Evolutionary conservation across 2,797 vertebrate genomes (phyloP).

Genomic region (Lemur catta): DNA sequence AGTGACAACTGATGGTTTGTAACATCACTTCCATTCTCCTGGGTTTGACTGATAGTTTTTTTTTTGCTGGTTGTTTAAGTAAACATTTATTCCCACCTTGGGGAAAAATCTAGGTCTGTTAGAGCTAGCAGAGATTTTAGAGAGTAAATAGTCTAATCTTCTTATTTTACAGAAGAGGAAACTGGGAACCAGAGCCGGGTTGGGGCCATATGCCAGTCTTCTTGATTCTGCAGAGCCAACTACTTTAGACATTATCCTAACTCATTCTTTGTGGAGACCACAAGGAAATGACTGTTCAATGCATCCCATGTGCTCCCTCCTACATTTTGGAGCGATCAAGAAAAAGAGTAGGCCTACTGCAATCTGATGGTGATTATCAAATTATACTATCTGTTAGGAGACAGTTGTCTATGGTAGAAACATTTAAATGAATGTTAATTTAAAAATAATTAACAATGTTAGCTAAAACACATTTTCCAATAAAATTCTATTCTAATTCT

Average conservation of each 20-base stretch:
- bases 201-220: not conserved
- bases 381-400: not conserved
- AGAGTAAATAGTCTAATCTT: not conserved
- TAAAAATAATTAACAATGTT: not conserved
- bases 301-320: not conserved
- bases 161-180: not conserved
- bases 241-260: not conserved
- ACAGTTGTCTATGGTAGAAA: not conserved
- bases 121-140: not conserved
- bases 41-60: not conserved
- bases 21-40: not conserved
- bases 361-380: not conserved
- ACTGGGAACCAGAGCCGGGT: not conserved
- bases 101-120: not conserved
- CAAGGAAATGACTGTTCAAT: not conserved
- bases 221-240: not conserved
- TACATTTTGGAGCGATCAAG: not conserved
- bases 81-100: not conserved
- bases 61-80: not conserved
- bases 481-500: not conserved
- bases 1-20: not conserved
- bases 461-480: not conserved
- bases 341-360: not conserved
- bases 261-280: not conserved
- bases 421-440: not conserved